Evolutionary conservation across 2,113 vertebrate species (phyloP).

Genomic region (Tringa solitaria): DNA sequence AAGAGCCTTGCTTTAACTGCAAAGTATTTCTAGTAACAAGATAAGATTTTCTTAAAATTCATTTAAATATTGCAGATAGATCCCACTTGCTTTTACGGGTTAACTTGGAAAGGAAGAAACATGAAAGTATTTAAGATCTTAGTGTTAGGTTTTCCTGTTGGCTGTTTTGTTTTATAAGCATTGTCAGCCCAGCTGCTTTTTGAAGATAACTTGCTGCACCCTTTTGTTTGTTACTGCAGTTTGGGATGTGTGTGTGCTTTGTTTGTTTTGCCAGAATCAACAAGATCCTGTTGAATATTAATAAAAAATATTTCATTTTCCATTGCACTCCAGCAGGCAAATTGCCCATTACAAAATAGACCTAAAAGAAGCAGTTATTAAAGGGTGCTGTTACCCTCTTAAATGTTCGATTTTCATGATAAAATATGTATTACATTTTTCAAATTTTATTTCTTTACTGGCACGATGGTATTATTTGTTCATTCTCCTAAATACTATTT

Average conservation of each 20-base stretch:
- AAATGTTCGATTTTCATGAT: background rate
- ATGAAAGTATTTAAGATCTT: background rate
- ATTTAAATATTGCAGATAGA: background rate
- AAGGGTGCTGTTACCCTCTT: background rate
- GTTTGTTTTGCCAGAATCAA: background rate
- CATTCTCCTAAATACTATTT: background rate
- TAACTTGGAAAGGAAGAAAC: background rate
- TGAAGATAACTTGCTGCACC: background rate
- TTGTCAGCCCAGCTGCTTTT: background rate
- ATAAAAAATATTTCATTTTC: background rate
- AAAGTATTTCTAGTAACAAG: background rate
- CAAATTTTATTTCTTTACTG: background rate
- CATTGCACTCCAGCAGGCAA: background rate
- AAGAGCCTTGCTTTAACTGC: background rate
- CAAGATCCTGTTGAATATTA: background rate
- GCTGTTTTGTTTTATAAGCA: background rate
- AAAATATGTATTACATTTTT: background rate
- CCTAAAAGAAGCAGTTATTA: background rate
- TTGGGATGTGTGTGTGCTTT: background rate
- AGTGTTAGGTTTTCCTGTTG: background rate
- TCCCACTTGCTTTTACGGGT: background rate
- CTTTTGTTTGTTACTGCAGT: background rate
- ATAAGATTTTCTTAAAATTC: background rate
- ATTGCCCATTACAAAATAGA: background rate
- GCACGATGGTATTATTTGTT: background rate